phyloP scores from a whole-genome alignment of 2,888 invertebrate species.

The Tethea ocularis region DNA sequence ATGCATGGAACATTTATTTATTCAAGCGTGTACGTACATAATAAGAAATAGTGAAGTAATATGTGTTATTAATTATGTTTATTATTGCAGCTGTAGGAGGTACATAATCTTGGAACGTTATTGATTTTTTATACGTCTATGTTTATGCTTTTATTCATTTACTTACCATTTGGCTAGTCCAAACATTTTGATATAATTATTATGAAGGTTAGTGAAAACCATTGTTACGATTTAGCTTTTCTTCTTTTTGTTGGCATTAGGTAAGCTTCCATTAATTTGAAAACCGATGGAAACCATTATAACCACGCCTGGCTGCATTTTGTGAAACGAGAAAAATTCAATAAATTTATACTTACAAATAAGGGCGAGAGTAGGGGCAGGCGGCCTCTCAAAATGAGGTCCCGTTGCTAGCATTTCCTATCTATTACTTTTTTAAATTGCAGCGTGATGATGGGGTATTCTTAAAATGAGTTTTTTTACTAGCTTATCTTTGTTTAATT shows the following conservation, averaged over 20 bases:
- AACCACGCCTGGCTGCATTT: slow-evolving; percentile 3
- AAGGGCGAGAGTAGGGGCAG: background rate
- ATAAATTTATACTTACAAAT: slow-evolving; percentile 9
- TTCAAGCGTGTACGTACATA: too few species aligned
- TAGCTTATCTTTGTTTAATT: too few species aligned
- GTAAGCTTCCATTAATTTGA: background rate
- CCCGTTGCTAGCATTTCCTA: slow-evolving; percentile 29
- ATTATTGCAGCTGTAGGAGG: too few species aligned
- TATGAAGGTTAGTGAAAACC: too few species aligned
- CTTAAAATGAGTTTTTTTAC: slow-evolving; percentile 15
- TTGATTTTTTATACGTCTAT: too few species aligned
- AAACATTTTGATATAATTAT: too few species aligned
- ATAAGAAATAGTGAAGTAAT: too few species aligned
- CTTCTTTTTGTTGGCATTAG: background rate
- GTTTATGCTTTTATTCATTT: too few species aligned
- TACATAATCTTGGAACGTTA: too few species aligned
- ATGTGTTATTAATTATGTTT: too few species aligned
- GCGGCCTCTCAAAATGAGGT: background rate
- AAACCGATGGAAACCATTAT: background rate
- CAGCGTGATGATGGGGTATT: slow-evolving; percentile 19
- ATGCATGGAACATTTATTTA: too few species aligned
- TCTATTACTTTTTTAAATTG: slow-evolving; percentile 39
- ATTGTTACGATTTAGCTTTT: background rate
- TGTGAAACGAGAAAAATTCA: background rate
- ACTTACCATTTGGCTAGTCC: too few species aligned